Conservation (phyloP, 1,140 invertebrate species). For the Campoletis sonorensis region DNA sequence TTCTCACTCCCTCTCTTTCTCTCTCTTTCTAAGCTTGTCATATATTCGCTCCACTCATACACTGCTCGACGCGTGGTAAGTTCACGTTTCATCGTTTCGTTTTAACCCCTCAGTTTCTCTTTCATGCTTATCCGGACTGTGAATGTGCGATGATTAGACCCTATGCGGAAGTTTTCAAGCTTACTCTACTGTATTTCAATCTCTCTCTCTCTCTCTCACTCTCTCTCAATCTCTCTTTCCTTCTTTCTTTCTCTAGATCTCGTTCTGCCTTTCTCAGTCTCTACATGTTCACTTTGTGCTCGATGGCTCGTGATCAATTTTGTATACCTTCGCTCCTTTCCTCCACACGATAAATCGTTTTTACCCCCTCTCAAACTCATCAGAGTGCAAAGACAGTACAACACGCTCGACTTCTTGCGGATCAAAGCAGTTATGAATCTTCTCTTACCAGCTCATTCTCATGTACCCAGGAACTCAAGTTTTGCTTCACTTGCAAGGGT, state of each 20-base stretch:
- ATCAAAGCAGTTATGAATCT: neutral
- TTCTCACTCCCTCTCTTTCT: too few species aligned
- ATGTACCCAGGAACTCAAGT: neutral
- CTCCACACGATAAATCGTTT: neutral
- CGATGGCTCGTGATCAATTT: neutral
- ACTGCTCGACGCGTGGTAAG: neutral
- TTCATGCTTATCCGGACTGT: neutral
- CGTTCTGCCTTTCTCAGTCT: neutral
- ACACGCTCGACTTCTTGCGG: conserved; percentile 6
- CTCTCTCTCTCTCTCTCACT: neutral
- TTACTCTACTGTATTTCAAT: conserved; percentile 13
- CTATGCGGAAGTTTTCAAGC: conserved; percentile 38
- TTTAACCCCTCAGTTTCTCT: neutral
- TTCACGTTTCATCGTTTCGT: neutral
- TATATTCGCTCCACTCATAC: neutral
- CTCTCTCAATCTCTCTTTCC: neutral
- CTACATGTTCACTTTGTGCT: neutral
- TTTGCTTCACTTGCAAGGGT: neutral
- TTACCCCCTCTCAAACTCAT: neutral
- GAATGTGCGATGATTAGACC: conserved; percentile 39
- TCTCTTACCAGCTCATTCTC: neutral
- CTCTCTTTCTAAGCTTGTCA: neutral
- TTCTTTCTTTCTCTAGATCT: neutral
- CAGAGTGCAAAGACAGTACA: conserved; percentile 3
- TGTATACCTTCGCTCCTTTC: neutral